Evolutionary conservation across 2,888 invertebrate species (phyloP).

Genomic region (Gerris lacustris): DNA sequence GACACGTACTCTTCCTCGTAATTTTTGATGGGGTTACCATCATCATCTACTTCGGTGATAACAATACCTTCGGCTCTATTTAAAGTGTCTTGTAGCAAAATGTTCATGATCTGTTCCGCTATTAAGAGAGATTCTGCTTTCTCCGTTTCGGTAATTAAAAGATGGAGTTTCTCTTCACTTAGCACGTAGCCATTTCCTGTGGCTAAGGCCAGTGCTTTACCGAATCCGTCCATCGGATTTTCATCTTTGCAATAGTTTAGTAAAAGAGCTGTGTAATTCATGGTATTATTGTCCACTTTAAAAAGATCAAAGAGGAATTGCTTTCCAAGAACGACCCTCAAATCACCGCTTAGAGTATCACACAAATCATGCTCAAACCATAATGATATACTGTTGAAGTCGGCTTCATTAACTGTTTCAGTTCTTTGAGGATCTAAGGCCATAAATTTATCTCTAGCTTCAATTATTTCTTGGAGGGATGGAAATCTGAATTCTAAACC

Average conservation of each 20-base stretch:
- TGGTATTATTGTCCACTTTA: constrained; percentile 38
- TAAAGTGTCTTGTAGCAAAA: not conserved
- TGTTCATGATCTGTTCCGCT: constrained; percentile 10
- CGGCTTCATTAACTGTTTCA: constrained; percentile 36
- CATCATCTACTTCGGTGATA: constrained; percentile 2
- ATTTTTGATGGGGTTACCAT: not conserved
- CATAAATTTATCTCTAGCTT: constrained; percentile 41
- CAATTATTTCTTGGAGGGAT: constrained; percentile 43
- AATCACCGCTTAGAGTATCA: constrained; percentile 28
- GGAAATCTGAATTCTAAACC: constrained; percentile 47
- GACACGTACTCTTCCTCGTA: not conserved
- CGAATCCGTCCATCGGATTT: constrained; percentile 64
- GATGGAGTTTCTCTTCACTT: constrained; percentile 16
- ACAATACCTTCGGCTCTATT: constrained; percentile 5
- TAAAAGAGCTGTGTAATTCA: constrained; percentile 51
- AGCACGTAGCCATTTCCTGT: constrained; percentile 33
- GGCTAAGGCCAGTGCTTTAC: constrained; percentile 65
- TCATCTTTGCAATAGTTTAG: constrained; percentile 49
- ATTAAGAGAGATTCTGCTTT: constrained; percentile 15
- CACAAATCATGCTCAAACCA: constrained; percentile 38
- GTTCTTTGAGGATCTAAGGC: constrained; percentile 39
- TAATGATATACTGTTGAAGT: constrained; percentile 35
- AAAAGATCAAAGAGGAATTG: constrained; percentile 47
- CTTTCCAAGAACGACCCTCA: constrained; percentile 41
- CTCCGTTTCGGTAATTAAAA: not conserved